Evolutionary conservation across 2,888 invertebrate species (phyloP).

Genomic region (Theodoxus fluviatilis): DNA sequence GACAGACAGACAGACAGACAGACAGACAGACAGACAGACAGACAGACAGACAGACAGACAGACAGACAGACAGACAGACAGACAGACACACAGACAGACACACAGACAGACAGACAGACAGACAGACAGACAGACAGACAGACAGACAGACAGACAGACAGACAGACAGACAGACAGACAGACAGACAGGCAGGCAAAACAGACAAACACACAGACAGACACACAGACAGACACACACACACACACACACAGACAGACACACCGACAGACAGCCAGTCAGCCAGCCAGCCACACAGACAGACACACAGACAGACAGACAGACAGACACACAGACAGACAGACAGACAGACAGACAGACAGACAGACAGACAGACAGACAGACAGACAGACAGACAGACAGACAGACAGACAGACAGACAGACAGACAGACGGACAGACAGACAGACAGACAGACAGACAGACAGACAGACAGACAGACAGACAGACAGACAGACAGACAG

Average conservation of each 20-base stretch:
- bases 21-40: too few relatives aligned
- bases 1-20: too few relatives aligned
- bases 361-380: background rate
- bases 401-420: slow-evolving; percentile 9
- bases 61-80: too few relatives aligned
- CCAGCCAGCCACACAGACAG: background rate
- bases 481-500: too few relatives aligned
- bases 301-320: background rate
- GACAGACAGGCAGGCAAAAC: background rate
- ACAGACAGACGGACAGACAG: background rate
- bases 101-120: too few relatives aligned
- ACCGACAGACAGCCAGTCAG: background rate
- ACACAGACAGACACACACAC: slow-evolving; percentile 5
- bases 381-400: background rate
- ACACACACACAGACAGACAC: background rate
- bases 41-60: too few relatives aligned
- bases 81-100: too few relatives aligned
- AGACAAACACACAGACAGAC: background rate
- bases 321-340: background rate
- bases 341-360: background rate
- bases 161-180: too few relatives aligned
- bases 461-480: too few relatives aligned
- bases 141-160: too few relatives aligned
- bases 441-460: slow-evolving; percentile 4
- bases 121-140: too few relatives aligned